Percentiles rank a stretch among this genome's conserved stretches.
phyloP scores from a whole-genome alignment of 2,797 vertebrate species.

The Rhinichthys osculus region DNA sequence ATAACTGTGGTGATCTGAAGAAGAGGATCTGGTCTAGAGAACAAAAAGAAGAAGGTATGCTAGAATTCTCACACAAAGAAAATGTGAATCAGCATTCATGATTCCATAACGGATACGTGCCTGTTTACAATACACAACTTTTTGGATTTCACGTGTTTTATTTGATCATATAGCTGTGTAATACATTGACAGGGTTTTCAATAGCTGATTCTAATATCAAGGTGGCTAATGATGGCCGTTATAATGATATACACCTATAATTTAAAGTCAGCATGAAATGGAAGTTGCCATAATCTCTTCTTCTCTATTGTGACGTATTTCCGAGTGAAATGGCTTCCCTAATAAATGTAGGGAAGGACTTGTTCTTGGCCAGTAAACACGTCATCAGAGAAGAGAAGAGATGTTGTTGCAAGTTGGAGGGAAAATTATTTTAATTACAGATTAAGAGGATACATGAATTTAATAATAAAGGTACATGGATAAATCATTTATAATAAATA shows the following conservation, averaged over 20 bases:
- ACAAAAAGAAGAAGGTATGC: slow-evolving; percentile 53
- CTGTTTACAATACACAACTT: background rate
- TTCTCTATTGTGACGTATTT: background rate
- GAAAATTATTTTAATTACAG: too few relatives aligned
- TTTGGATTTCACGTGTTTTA: background rate
- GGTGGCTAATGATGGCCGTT: too few relatives aligned
- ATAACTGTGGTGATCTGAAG: slow-evolving; percentile 82
- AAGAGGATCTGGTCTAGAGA: slow-evolving; percentile 81
- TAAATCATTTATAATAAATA: too few relatives aligned
- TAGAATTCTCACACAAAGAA: background rate
- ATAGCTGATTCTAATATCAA: background rate
- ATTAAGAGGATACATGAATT: too few relatives aligned
- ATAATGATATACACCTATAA: background rate
- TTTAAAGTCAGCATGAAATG: background rate
- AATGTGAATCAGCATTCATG: background rate
- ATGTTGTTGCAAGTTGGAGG: too few relatives aligned
- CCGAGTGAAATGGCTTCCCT: too few relatives aligned
- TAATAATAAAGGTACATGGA: background rate
- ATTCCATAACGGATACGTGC: background rate
- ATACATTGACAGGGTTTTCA: too few relatives aligned
- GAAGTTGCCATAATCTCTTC: background rate
- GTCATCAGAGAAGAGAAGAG: too few relatives aligned
- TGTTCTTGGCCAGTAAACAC: too few relatives aligned
- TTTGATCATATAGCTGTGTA: background rate
- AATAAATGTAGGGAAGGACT: too few relatives aligned